These are phyloP conservation scores for Crossocerus cetratus DNA, from an alignment of 2,888 invertebrate genomes.

Conservation along the genomic window DNA sequence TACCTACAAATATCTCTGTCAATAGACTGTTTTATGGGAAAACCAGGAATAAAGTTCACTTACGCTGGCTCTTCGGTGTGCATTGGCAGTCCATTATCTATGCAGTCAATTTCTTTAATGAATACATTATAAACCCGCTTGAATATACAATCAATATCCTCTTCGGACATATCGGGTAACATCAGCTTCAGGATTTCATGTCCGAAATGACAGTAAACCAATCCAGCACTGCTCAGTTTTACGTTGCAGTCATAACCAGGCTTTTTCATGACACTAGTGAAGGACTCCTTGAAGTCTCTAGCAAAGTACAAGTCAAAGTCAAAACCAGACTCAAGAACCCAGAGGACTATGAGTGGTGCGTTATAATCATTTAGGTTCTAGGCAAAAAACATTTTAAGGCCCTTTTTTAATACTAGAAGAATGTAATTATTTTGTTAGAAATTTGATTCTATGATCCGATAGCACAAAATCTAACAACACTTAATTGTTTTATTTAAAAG, in stretches of 20 bases:
- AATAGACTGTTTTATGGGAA: not conserved
- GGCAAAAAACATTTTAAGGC: too few relatives aligned
- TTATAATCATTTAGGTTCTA: too few relatives aligned
- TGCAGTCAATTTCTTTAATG: constrained; percentile 95
- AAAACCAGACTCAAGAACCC: not conserved
- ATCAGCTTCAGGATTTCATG: constrained; percentile 84
- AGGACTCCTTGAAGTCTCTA: constrained; percentile 31
- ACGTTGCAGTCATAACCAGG: constrained; percentile 73
- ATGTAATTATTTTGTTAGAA: too few relatives aligned
- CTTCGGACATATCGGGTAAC: constrained; percentile 77
- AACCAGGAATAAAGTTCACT: constrained; percentile 12
- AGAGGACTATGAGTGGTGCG: too few relatives aligned
- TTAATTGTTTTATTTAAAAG: too few relatives aligned
- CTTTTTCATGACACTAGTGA: constrained; percentile 68
- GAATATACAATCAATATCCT: constrained; percentile 81
- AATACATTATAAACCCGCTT: constrained; percentile 90
- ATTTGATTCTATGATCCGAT: too few relatives aligned
- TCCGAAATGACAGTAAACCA: constrained; percentile 94
- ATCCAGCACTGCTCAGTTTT: constrained; percentile 96
- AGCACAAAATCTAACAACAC: too few relatives aligned
- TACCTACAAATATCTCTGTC: constrained; percentile 78
- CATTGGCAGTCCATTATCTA: constrained; percentile 97
- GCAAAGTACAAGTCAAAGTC: not conserved
- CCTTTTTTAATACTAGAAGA: too few relatives aligned
- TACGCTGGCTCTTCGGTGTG: constrained; percentile 82